Evolutionary conservation across 2,113 vertebrate species (phyloP).

Genomic region (Xiphorhynchus elegans): DNA sequence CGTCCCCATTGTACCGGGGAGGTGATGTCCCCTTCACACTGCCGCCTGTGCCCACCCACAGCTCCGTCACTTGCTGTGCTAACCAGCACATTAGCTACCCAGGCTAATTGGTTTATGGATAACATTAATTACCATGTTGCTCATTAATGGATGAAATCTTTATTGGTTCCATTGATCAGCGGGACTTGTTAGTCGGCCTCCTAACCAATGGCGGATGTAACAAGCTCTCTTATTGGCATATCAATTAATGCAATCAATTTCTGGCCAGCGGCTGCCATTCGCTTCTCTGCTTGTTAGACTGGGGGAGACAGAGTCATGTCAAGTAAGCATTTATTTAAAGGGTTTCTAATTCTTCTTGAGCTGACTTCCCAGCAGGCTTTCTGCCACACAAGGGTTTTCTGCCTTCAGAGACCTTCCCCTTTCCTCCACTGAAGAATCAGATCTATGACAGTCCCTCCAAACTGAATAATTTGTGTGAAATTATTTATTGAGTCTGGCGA

Average conservation of each 20-base stretch:
- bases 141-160: conserved; percentile 99
- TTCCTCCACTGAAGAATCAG: conserved; percentile 17
- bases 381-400: conserved; percentile 44
- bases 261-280: conserved; percentile 93
- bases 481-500: neutral
- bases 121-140: conserved; percentile 99
- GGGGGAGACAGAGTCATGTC: conserved; percentile 75
- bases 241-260: conserved; percentile 99
- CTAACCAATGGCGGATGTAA: conserved; percentile 99
- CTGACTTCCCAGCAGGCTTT: conserved; percentile 55
- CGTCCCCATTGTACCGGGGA: neutral
- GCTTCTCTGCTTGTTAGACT: conserved; percentile 69
- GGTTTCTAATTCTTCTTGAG: conserved; percentile 70
- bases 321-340: conserved; percentile 75
- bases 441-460: conserved; percentile 30
- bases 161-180: conserved; percentile 99
- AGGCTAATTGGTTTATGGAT: conserved; percentile 96
- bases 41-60: neutral
- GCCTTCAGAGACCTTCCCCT: conserved; percentile 37
- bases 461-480: conserved; percentile 1
- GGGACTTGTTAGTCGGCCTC: conserved; percentile 95
- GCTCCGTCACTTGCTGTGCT: conserved; percentile 72
- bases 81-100: conserved; percentile 79
- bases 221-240: conserved; percentile 99
- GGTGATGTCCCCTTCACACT: neutral